phyloP scores from a whole-genome alignment of 2,113 vertebrate genomes.

The Myxocyprinus asiaticus region DNA sequence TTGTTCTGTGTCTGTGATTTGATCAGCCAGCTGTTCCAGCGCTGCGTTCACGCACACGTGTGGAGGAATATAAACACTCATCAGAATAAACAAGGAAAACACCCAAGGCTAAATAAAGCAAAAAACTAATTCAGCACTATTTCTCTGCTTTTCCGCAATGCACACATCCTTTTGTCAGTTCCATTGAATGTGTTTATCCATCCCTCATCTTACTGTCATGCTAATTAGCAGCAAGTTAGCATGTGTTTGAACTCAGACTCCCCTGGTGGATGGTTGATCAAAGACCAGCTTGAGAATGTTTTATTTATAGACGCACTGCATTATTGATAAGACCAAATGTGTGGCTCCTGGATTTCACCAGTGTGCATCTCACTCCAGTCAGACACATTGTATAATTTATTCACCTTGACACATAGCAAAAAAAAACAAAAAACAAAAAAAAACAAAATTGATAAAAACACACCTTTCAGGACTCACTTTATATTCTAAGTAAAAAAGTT shows the following conservation, averaged over 20 bases:
- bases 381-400: conserved; percentile 70
- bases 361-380: conserved; percentile 59
- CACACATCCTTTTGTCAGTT: neutral
- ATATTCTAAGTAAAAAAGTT: neutral
- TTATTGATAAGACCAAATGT: conserved; percentile 66
- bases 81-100: no score
- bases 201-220: conserved; percentile 15
- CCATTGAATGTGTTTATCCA: neutral
- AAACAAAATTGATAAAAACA: neutral
- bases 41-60: no score
- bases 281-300: conserved; percentile 70
- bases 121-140: neutral
- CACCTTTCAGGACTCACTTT: neutral
- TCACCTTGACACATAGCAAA: conserved; percentile 60
- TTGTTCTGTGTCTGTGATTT: no score
- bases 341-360: conserved; percentile 58
- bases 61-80: no score
- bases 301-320: conserved; percentile 72
- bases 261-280: conserved; percentile 58
- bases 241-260: conserved; percentile 16
- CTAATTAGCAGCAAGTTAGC: conserved; percentile 38
- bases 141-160: neutral
- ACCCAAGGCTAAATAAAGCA: no score
- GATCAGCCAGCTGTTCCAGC: no score
- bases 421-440: conserved; percentile 9